Conservation (phyloP, 2,113 vertebrate species). For the Myiopsitta monachus region DNA sequence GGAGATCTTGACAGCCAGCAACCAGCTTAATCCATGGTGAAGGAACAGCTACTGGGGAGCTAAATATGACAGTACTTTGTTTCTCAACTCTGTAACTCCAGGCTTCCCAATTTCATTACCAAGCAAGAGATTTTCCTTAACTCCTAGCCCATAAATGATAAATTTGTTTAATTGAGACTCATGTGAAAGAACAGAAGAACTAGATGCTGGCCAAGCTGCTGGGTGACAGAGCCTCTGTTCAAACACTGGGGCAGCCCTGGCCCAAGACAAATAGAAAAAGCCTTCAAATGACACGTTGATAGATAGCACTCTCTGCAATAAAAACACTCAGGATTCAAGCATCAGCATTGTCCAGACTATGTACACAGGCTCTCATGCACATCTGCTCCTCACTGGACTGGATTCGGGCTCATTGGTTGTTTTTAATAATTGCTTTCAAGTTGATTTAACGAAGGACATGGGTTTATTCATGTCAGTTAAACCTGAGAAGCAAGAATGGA, state of each 20-base stretch:
- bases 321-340: not conserved
- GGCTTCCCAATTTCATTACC: not conserved
- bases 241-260: not conserved
- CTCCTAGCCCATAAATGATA: not conserved
- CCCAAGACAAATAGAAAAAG: not conserved
- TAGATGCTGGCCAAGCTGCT: not conserved
- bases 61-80: not conserved
- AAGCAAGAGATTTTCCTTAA: not conserved
- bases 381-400: not conserved
- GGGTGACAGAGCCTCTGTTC: not conserved
- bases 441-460: not conserved
- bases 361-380: not conserved
- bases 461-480: not conserved
- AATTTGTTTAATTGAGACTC: not conserved
- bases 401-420: not conserved
- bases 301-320: not conserved
- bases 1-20: not conserved
- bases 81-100: not conserved
- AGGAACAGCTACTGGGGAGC: not conserved
- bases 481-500: not conserved
- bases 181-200: not conserved
- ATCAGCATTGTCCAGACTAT: not conserved
- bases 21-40: not conserved
- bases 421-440: not conserved
- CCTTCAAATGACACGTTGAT: not conserved